A percentile compares a stretch with the other conserved stretches of the same genome.
These are phyloP conservation scores for Rhineura floridana DNA, from an alignment of 2,113 vertebrate species.

Conservation along the genomic window DNA sequence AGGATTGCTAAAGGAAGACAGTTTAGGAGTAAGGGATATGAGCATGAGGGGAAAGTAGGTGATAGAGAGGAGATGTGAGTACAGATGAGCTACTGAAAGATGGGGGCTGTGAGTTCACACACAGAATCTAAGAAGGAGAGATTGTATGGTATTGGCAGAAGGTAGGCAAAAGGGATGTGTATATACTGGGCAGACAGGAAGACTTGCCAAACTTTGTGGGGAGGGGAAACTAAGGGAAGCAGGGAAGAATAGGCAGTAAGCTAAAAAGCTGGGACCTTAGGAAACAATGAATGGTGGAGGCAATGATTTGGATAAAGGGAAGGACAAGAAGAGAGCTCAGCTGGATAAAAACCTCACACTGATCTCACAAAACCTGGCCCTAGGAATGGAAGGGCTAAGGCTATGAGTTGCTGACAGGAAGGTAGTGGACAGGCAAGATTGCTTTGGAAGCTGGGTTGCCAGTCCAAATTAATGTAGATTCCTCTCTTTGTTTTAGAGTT, in stretches of 20 bases:
- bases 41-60: not conserved
- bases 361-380: too few relatives aligned
- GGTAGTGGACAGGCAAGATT: not conserved
- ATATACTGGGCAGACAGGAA: not conserved
- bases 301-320: not conserved
- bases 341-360: not conserved
- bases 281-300: not conserved
- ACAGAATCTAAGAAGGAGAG: not conserved
- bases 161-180: too few relatives aligned
- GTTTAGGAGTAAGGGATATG: not conserved
- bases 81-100: not conserved
- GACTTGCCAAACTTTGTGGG: not conserved
- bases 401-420: not conserved
- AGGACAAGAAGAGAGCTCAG: not conserved
- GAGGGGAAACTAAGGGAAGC: not conserved
- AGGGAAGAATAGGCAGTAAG: not conserved
- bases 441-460: not conserved
- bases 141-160: not conserved
- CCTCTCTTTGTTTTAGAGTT: not conserved
- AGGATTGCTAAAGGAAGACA: not conserved
- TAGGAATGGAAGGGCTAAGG: not conserved
- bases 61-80: not conserved
- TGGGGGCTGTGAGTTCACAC: not conserved
- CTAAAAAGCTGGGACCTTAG: not conserved
- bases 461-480: not conserved